These are phyloP conservation scores for Hippoglossus stenolepis DNA, from an alignment of 2,113 vertebrate species.

Conservation along the genomic window DNA sequence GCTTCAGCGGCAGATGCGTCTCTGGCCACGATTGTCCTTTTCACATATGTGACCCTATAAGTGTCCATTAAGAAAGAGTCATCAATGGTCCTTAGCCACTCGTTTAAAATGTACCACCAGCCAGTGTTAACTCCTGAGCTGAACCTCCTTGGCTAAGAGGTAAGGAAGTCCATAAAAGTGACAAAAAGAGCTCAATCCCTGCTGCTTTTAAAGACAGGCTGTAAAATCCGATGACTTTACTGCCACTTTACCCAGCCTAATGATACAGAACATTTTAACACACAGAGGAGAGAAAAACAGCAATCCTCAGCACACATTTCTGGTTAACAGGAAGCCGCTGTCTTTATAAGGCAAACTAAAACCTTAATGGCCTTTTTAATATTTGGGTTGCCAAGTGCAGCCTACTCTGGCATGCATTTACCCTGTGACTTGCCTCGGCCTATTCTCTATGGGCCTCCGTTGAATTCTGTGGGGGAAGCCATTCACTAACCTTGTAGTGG, in stretches of 20 bases:
- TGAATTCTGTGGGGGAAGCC: constrained; percentile 63
- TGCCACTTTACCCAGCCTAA: constrained; percentile 59
- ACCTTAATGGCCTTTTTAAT: constrained; percentile 64
- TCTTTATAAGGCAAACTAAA: constrained; percentile 71
- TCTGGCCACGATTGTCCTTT: neutral
- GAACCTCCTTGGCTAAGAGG: constrained; percentile 30
- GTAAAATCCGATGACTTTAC: constrained; percentile 73
- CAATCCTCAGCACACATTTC: constrained; percentile 15
- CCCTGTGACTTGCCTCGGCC: constrained; percentile 16
- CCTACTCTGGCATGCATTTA: constrained; percentile 59
- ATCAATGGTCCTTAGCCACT: constrained; percentile 13
- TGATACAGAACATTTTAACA: constrained; percentile 53
- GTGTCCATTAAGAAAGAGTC: constrained; percentile 17
- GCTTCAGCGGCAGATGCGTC: neutral
- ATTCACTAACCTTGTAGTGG: constrained; percentile 59
- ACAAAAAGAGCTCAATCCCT: constrained; percentile 50
- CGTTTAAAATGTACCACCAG: constrained; percentile 27
- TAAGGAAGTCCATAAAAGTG: constrained; percentile 69
- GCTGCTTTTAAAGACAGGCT: constrained; percentile 66
- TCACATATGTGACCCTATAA: neutral
- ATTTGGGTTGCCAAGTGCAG: constrained; percentile 72
- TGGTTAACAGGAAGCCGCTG: constrained; percentile 61
- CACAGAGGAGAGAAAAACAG: constrained; percentile 10
- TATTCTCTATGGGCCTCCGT: constrained; percentile 28
- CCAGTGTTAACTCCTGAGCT: constrained; percentile 22